Conservation (phyloP, 1,140 invertebrate species). For the Anagrus nilaparvatae region DNA sequence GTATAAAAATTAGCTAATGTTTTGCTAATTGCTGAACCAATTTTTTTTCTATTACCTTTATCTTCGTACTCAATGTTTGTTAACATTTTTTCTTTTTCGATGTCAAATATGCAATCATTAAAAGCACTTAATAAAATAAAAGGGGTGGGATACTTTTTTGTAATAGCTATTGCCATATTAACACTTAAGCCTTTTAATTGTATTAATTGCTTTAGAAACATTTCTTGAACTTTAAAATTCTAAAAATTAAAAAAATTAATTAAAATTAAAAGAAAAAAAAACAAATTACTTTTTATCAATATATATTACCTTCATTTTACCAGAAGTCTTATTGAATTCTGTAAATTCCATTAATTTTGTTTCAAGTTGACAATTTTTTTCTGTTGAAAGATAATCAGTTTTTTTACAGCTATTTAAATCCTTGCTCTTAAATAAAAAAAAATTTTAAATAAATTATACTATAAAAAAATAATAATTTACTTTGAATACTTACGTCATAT, state of each 20-base stretch:
- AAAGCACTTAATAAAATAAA: constrained; percentile 52
- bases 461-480: too few species aligned
- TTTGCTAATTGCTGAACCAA: constrained; percentile 65
- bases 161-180: constrained; percentile 77
- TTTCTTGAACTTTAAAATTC: constrained; percentile 67
- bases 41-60: constrained; percentile 48
- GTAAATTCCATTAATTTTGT: constrained; percentile 57
- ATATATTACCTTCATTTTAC: constrained; percentile 66
- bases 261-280: constrained; percentile 10
- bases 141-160: constrained; percentile 67
- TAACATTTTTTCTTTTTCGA: constrained; percentile 48
- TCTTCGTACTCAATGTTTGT: constrained; percentile 50
- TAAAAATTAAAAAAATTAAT: constrained; percentile 31
- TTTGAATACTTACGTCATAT: constrained; percentile 52
- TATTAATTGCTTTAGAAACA: constrained; percentile 79
- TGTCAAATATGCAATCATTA: too few species aligned
- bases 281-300: constrained; percentile 1
- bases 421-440: too few species aligned
- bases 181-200: constrained; percentile 80
- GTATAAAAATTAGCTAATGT: constrained; percentile 55
- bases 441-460: too few species aligned
- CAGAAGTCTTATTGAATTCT: constrained; percentile 63
- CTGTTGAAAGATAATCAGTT: constrained; percentile 37
- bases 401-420: constrained; percentile 50
- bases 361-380: too few species aligned